phyloP scores from a whole-genome alignment of 2,113 vertebrate species.

The Prinia subflava region DNA sequence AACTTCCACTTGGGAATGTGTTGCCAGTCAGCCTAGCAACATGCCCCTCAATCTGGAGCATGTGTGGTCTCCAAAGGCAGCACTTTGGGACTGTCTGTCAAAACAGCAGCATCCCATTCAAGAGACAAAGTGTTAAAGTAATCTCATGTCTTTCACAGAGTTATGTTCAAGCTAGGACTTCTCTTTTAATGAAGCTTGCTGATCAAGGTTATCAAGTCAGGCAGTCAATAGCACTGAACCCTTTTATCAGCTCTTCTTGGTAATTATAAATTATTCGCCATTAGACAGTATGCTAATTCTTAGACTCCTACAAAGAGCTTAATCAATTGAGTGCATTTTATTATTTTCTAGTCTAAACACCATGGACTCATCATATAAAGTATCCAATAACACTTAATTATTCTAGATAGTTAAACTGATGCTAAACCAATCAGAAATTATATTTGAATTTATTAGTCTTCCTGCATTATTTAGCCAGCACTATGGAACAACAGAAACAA shows the following conservation, averaged over 20 bases:
- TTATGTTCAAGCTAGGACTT: not conserved
- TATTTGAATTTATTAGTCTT: constrained; percentile 70
- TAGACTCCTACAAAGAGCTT: constrained; percentile 68
- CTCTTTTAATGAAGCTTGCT: constrained; percentile 33
- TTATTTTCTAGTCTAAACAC: constrained; percentile 74
- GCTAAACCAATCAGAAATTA: constrained; percentile 70
- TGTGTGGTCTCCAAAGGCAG: not conserved
- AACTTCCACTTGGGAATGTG: not conserved
- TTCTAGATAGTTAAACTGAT: constrained; percentile 67
- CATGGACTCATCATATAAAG: constrained; percentile 66
- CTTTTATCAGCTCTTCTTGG: constrained; percentile 65
- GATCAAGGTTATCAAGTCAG: constrained; percentile 62
- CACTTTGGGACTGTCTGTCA: constrained; percentile 7
- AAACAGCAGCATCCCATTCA: not conserved
- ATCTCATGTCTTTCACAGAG: not conserved
- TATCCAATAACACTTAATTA: constrained; percentile 72
- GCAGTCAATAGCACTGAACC: constrained; percentile 44
- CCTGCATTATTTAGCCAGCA: constrained; percentile 65
- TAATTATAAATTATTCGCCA: constrained; percentile 75
- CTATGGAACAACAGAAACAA: constrained; percentile 57
- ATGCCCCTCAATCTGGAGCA: not conserved
- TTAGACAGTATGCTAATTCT: constrained; percentile 75
- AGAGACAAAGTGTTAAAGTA: not conserved
- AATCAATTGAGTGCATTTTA: constrained; percentile 77
- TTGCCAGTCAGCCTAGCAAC: constrained; percentile 1